phyloP scores from a whole-genome alignment of 2,113 vertebrate species.

The Lipophrys pholis region DNA sequence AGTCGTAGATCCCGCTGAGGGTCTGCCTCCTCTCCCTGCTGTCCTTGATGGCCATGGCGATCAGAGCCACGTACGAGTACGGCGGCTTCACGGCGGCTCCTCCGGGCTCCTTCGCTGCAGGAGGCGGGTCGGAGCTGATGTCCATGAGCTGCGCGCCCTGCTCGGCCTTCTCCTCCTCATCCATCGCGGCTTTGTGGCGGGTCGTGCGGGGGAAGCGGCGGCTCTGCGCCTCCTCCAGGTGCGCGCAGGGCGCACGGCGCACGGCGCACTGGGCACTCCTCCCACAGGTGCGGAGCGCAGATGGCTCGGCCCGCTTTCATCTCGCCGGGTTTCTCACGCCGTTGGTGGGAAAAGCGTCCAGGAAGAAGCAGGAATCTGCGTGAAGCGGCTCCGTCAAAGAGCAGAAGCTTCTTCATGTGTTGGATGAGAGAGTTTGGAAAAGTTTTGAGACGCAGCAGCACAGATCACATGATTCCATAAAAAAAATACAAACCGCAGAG shows the following conservation, averaged over 20 bases:
- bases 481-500: no score
- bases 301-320: conserved; percentile 28
- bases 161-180: conserved; percentile 13
- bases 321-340: conserved; percentile 17
- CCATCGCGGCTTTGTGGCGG: conserved; percentile 24
- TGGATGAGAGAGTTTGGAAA: no score
- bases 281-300: conserved; percentile 16
- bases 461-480: no score
- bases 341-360: background rate
- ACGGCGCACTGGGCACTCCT: conserved; percentile 4
- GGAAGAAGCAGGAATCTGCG: no score
- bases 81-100: conserved; percentile 78
- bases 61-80: conserved; percentile 87
- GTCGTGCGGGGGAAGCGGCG: conserved; percentile 4
- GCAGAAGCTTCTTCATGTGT: no score
- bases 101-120: background rate
- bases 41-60: conserved; percentile 87
- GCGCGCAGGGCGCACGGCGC: background rate
- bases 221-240: background rate
- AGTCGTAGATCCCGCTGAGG: conserved; percentile 86
- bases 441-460: no score
- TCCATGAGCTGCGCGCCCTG: conserved; percentile 35
- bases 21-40: conserved; percentile 81
- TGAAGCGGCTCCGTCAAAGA: no score
- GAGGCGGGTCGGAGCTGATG: conserved; percentile 52